Conservation (phyloP, 2,888 invertebrate species). For the Callimorpha dominula region DNA sequence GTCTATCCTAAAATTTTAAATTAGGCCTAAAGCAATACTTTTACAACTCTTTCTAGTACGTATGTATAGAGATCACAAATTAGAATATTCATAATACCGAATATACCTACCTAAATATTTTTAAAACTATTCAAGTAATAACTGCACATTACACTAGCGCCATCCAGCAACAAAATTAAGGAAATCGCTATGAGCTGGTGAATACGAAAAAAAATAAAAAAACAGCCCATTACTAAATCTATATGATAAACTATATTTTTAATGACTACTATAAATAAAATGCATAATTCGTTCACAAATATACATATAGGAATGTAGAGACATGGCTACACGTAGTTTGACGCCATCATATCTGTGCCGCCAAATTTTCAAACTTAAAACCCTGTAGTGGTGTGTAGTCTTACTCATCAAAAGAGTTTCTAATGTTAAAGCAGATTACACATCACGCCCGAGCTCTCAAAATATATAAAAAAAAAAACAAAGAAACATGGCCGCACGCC, state of each 20-base stretch:
- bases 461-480: slow-evolving; percentile 35
- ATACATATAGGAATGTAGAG: slow-evolving; percentile 73
- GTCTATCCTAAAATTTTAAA: slow-evolving; percentile 34
- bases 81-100: slow-evolving; percentile 22
- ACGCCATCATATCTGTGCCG: slow-evolving; percentile 52
- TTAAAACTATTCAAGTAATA: slow-evolving; percentile 5
- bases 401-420: neutral
- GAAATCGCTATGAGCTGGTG: slow-evolving; percentile 51
- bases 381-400: slow-evolving; percentile 31
- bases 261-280: slow-evolving; percentile 70
- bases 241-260: slow-evolving; percentile 68
- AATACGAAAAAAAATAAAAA: slow-evolving; percentile 53
- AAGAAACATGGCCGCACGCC: slow-evolving; percentile 79
- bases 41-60: slow-evolving; percentile 18
- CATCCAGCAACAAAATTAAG: slow-evolving; percentile 40
- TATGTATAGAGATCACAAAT: slow-evolving; percentile 30
- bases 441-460: slow-evolving; percentile 31
- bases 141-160: slow-evolving; percentile 34
- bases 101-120: slow-evolving; percentile 2
- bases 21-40: slow-evolving; percentile 45
- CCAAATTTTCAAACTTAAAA: slow-evolving; percentile 51
- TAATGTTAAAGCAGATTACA: slow-evolving; percentile 21
- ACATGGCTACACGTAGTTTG: slow-evolving; percentile 50
- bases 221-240: slow-evolving; percentile 80
- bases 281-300: slow-evolving; percentile 69